phyloP scores from a whole-genome alignment of 2,888 invertebrate genomes.

The Heliconius ethilla region DNA sequence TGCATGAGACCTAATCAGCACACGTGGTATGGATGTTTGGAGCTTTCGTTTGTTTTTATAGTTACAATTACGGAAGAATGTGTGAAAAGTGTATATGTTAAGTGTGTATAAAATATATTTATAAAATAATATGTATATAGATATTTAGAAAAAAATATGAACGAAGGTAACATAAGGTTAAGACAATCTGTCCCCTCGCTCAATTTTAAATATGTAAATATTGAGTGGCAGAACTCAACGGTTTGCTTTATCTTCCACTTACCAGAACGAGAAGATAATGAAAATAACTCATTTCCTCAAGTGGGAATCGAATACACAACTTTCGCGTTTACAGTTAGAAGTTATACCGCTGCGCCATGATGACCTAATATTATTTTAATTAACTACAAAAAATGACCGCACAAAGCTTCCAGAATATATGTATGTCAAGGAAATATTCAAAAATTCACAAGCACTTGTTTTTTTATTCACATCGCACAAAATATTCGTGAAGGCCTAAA shows the following conservation, averaged over 20 bases:
- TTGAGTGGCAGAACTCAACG: too few species aligned
- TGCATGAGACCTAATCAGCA: background rate
- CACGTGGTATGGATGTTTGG: too few species aligned
- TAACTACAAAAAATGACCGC: background rate
- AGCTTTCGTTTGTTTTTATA: too few species aligned
- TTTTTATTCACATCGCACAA: background rate
- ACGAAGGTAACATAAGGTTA: background rate
- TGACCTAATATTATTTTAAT: background rate
- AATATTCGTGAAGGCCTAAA: slow-evolving; percentile 14
- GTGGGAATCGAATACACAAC: background rate
- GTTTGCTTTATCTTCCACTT: too few species aligned
- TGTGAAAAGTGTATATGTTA: too few species aligned
- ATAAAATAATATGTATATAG: too few species aligned
- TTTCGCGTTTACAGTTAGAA: background rate
- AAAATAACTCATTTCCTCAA: too few species aligned
- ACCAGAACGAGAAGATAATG: too few species aligned
- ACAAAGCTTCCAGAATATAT: background rate
- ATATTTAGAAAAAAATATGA: background rate
- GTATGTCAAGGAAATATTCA: slow-evolving; percentile 15
- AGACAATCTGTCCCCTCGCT: background rate
- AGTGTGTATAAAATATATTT: too few species aligned
- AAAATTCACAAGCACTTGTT: slow-evolving; percentile 4
- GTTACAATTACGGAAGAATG: too few species aligned
- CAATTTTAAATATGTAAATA: too few species aligned
- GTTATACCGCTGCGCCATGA: background rate